Evolutionary conservation across 1,140 invertebrate genomes (phyloP), one percentile per base, ranked within the genome.

Genomic region (Pectinophora gossypiella): DNA sequence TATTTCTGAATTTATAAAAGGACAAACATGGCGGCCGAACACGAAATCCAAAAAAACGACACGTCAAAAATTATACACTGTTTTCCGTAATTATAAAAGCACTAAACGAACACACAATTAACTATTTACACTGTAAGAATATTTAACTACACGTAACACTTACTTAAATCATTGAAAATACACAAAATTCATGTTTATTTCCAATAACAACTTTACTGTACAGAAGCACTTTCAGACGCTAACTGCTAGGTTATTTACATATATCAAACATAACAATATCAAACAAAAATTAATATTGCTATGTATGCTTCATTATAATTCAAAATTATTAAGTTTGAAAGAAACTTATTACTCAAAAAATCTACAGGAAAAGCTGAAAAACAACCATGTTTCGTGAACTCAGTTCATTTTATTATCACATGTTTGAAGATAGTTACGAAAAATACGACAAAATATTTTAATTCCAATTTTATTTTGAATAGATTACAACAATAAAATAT

Each of bases 11-110:
- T n/a, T 69, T 75, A 71, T 80, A 72, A 72, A 84, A 78, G 76
- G 74, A 83, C 77, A 83, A 86, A 86, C 74, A 87, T 87, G 83
- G 83, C 83, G 70, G 79, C 71, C 79, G 68, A 72, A 65, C 70
- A 73, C 62, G 58, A 77, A 82, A 73, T 63, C 71, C 63, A 71
- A 80, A 72, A 76, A 73, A 70, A 65, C 69, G 80, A 86, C 81
- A 86, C 83, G 83, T 85, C 83, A 83, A 86, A 75, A 61, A 61
- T 71, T 72, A 67, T 61, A 70, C 60, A 65, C 40, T 63, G 51
- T 60, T 77, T 69, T 64, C 61, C 61, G 10, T 22, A 21, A 38
- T 42, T 42, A 19, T 42, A 22, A 22, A 27, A 44, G 51, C 57
- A 61, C 32, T 56, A 58, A 49, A 50, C 13, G 35, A 10, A 19